phyloP scores from a whole-genome alignment of 2,888 invertebrate species.

The Boloria selene region DNA sequence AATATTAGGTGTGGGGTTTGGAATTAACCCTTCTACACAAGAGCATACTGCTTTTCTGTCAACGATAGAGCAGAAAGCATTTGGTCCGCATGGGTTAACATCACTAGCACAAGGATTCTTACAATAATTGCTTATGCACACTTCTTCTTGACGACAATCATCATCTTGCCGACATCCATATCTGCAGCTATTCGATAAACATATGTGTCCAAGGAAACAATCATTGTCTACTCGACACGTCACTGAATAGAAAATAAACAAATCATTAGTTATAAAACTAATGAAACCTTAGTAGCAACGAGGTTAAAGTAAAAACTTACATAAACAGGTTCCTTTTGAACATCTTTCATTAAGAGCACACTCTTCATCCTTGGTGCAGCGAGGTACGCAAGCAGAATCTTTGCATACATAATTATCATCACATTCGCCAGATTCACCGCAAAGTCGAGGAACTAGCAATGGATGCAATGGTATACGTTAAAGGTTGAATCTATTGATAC shows the following conservation, averaged over 20 bases:
- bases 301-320: constrained; percentile 74
- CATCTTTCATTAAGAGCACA: constrained; percentile 96
- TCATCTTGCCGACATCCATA: constrained; percentile 93
- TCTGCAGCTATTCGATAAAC: constrained; percentile 91
- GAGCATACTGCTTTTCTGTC: constrained; percentile 92
- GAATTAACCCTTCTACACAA: constrained; percentile 89
- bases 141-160: constrained; percentile 92
- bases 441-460: constrained; percentile 87
- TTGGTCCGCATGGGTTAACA: constrained; percentile 91
- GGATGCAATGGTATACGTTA: not conserved
- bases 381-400: constrained; percentile 91
- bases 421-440: constrained; percentile 87
- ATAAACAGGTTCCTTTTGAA: constrained; percentile 89
- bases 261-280: constrained; percentile 18
- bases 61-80: constrained; percentile 89
- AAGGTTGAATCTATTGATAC: too few species aligned
- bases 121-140: constrained; percentile 91
- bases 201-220: constrained; percentile 95
- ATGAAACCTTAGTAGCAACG: constrained; percentile 3
- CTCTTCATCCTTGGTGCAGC: constrained; percentile 88
- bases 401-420: constrained; percentile 87
- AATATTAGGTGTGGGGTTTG: constrained; percentile 93
- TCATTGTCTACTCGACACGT: constrained; percentile 96
- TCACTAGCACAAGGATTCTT: constrained; percentile 86
- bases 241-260: constrained; percentile 67